Evolutionary conservation across 2,797 vertebrate species (phyloP).

Genomic region (Euphonia xanthogaster): DNA sequence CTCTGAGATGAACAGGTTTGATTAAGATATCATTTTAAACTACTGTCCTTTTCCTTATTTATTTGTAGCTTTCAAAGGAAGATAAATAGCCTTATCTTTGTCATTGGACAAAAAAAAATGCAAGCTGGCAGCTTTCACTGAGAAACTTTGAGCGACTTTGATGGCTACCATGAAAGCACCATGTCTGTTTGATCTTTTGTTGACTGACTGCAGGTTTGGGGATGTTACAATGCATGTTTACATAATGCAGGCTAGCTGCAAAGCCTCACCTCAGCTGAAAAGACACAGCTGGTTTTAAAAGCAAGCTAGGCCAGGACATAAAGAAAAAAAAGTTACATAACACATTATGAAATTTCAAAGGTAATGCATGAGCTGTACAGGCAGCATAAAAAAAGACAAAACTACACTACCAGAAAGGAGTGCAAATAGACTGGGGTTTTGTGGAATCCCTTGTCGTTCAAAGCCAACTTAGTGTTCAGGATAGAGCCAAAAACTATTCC

Average conservation of each 20-base stretch:
- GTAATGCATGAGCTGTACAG: not conserved
- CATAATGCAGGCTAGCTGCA: constrained; percentile 18
- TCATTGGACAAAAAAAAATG: not conserved
- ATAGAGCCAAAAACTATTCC: not conserved
- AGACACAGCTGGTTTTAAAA: constrained; percentile 44
- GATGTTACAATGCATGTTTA: constrained; percentile 48
- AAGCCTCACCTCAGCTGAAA: constrained; percentile 1
- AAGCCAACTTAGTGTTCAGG: not conserved
- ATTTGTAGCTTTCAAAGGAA: constrained; percentile 24
- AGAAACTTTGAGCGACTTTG: constrained; percentile 41
- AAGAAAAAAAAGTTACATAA: not conserved
- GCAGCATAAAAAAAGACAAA: not conserved
- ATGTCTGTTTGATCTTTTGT: constrained; percentile 68
- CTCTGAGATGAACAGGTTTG: constrained; percentile 43
- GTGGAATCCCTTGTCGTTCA: not conserved
- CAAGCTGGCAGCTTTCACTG: constrained; percentile 1
- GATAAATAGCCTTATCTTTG: constrained; percentile 25
- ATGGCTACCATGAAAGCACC: constrained; percentile 32
- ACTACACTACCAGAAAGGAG: not conserved
- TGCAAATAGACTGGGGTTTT: not conserved
- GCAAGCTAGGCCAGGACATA: not conserved
- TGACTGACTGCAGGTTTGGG: constrained; percentile 25
- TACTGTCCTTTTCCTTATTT: constrained; percentile 37
- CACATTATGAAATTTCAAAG: not conserved
- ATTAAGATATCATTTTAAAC: constrained; percentile 39